These are phyloP conservation scores for Laticauda laticaudata DNA, from an alignment of 2,113 vertebrate genomes.

Conservation along the genomic window DNA sequence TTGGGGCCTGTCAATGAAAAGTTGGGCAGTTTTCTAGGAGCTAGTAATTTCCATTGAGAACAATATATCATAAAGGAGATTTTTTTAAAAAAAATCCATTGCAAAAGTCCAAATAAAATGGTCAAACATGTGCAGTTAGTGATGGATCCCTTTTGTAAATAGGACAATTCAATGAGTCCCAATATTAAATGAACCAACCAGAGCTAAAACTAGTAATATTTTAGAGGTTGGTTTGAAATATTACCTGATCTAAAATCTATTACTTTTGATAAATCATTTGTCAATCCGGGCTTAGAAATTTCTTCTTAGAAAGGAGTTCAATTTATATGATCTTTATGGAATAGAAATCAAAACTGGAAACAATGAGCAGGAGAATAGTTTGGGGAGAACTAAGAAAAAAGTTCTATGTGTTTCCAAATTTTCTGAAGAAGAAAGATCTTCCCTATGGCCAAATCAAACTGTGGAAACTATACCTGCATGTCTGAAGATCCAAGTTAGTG, in stretches of 20 bases:
- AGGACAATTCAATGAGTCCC: background rate
- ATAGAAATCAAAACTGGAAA: background rate
- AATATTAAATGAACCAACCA: background rate
- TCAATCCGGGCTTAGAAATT: background rate
- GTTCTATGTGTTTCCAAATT: background rate
- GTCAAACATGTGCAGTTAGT: background rate
- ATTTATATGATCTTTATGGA: background rate
- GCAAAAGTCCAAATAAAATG: background rate
- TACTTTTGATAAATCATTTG: background rate
- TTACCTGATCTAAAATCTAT: background rate
- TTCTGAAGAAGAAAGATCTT: background rate
- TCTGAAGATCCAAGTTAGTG: background rate
- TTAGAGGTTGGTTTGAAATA: background rate
- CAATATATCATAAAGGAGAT: background rate
- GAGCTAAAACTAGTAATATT: background rate
- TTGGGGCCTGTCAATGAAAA: background rate
- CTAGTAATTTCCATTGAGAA: background rate
- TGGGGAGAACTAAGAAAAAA: background rate
- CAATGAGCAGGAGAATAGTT: background rate
- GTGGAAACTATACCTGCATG: background rate
- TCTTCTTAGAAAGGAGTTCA: background rate
- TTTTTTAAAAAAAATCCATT: background rate
- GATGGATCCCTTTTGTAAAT: background rate
- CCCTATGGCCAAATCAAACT: background rate
- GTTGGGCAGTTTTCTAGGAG: background rate